phyloP scores from a whole-genome alignment of 2,888 invertebrate genomes.

The Barypeithes pellucidus region DNA sequence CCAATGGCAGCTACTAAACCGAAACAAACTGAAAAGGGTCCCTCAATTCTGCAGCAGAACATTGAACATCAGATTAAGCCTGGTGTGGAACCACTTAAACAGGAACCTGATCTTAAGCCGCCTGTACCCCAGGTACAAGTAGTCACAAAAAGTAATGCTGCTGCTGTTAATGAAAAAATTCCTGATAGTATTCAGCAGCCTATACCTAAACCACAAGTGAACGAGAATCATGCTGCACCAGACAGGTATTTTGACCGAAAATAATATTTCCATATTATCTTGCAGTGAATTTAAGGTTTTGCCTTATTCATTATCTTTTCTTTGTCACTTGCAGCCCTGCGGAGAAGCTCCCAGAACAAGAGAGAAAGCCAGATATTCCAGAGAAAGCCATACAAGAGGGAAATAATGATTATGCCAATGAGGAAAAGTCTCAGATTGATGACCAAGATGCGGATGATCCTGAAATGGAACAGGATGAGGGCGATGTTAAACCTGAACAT shows the following conservation, averaged over 20 bases:
- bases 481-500: neutral
- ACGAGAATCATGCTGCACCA: neutral
- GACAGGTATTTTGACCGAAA: neutral
- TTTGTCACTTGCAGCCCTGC: neutral
- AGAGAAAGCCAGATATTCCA: neutral
- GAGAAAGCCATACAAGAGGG: neutral
- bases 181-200: neutral
- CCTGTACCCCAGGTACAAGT: neutral
- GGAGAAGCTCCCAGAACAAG: neutral
- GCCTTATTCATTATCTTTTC: neutral
- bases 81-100: neutral
- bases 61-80: neutral
- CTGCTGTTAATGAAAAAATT: neutral
- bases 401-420: neutral
- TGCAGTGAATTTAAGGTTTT: no score
- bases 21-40: neutral
- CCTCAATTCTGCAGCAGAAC: neutral
- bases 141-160: neutral
- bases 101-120: neutral
- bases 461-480: constrained; percentile 8
- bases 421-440: constrained; percentile 8
- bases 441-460: neutral
- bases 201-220: neutral
- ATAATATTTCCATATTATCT: no score
- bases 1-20: neutral